Conservation (phyloP, 2,797 vertebrate genomes). For the Dromococcyx pavoninus region DNA sequence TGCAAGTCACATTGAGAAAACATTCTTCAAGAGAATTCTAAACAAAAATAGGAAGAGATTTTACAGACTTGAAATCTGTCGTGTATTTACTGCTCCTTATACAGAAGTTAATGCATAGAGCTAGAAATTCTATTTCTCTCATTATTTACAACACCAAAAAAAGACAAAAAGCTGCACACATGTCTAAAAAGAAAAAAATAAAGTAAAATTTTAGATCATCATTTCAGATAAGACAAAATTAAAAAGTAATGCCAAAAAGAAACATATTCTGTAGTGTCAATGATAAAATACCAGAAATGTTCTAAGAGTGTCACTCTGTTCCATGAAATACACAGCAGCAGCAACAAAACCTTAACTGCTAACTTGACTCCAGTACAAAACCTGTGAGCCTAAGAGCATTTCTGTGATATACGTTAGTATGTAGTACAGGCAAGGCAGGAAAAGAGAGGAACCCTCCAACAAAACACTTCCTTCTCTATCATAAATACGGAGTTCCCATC, state of each 20-base stretch:
- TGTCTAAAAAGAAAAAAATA: background rate
- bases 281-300: background rate
- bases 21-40: background rate
- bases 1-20: slow-evolving; percentile 12
- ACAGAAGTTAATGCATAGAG: background rate
- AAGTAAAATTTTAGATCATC: background rate
- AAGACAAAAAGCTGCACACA: background rate
- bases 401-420: background rate
- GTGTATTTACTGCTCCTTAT: background rate
- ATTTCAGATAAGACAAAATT: background rate
- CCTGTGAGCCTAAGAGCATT: background rate
- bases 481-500: background rate
- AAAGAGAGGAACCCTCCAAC: background rate
- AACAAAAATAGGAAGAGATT: background rate
- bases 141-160: background rate
- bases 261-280: background rate
- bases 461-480: background rate
- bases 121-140: background rate
- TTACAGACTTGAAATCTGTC: background rate
- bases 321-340: background rate
- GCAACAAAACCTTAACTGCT: background rate
- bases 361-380: background rate
- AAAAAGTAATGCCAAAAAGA: background rate
- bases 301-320: background rate
- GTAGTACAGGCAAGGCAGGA: background rate